These are phyloP conservation scores for Chloropsis hardwickii DNA, from an alignment of 2,113 vertebrate genomes.

Conservation along the genomic window DNA sequence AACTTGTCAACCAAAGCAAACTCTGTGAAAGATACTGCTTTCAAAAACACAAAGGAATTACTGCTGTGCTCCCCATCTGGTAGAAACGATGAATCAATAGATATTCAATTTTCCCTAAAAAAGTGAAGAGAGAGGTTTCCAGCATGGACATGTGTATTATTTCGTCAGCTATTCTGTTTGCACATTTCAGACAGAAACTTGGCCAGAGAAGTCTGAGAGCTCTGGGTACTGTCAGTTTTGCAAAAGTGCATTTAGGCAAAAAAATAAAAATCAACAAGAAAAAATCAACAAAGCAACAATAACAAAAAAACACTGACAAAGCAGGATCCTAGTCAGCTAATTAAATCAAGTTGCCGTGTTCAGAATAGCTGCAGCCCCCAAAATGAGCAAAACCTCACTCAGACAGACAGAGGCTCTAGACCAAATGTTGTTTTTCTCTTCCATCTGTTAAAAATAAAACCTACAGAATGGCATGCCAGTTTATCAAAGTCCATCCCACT, in stretches of 20 bases:
- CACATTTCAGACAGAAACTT: slow-evolving; percentile 15
- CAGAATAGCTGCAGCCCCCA: slow-evolving; percentile 1
- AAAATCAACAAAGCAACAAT: not conserved
- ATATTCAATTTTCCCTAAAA: slow-evolving; percentile 31
- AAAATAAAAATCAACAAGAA: not conserved
- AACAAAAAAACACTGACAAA: not conserved
- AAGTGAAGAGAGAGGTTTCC: slow-evolving; percentile 32
- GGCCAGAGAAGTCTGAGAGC: not conserved
- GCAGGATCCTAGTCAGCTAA: slow-evolving; percentile 22
- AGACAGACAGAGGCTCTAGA: slow-evolving; percentile 41
- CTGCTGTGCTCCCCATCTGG: slow-evolving; percentile 37
- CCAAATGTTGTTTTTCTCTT: slow-evolving; percentile 61
- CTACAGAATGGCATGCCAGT: not conserved
- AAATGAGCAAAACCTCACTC: slow-evolving; percentile 57
- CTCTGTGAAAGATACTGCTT: slow-evolving; percentile 14
- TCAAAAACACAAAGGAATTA: slow-evolving; percentile 5
- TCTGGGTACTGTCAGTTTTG: slow-evolving; percentile 29
- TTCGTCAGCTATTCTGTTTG: slow-evolving; percentile 39
- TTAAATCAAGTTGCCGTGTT: slow-evolving; percentile 40
- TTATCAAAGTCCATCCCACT: slow-evolving; percentile 6
- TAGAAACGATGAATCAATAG: slow-evolving; percentile 39
- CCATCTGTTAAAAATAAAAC: slow-evolving; percentile 66
- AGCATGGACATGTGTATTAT: slow-evolving; percentile 20
- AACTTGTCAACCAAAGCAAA: slow-evolving; percentile 48
- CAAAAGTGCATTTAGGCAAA: not conserved